phyloP scores from a whole-genome alignment of 2,797 vertebrate genomes.

The Danio choprae region DNA sequence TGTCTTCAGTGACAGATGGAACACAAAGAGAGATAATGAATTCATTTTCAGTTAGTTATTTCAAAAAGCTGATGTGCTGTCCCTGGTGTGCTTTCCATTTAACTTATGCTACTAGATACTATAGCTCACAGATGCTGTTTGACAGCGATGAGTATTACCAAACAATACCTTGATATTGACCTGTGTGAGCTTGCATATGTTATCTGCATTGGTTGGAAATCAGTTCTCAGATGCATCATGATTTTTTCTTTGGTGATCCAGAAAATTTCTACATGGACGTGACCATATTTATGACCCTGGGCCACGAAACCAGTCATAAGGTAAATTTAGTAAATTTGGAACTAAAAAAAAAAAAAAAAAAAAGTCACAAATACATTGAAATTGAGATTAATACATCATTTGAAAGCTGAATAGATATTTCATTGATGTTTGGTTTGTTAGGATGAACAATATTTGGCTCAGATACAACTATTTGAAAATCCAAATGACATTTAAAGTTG shows the following conservation, averaged over 20 bases:
- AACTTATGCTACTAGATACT: not conserved
- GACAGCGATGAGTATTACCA: constrained; percentile 9
- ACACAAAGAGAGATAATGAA: constrained; percentile 23
- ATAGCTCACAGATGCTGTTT: not conserved
- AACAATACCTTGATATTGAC: not conserved
- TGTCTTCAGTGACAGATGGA: constrained; percentile 8
- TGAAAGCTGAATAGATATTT: no score
- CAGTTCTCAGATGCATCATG: not conserved
- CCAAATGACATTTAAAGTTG: no score
- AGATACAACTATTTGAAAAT: no score
- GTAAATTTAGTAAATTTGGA: no score
- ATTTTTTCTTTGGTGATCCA: not conserved
- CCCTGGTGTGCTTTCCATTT: constrained; percentile 18
- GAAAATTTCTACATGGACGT: not conserved
- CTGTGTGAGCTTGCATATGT: not conserved
- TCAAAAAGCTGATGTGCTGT: constrained; percentile 4
- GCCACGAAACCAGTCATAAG: no score
- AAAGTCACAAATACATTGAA: no score
- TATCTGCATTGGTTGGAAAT: not conserved
- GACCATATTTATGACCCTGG: no score
- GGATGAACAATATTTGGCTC: no score
- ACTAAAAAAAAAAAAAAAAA: no score
- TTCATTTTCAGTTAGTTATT: constrained; percentile 8
- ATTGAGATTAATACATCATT: no score
- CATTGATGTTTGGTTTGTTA: no score